Conservation (phyloP, 2,888 invertebrate species). For the Callinectes sapidus region DNA sequence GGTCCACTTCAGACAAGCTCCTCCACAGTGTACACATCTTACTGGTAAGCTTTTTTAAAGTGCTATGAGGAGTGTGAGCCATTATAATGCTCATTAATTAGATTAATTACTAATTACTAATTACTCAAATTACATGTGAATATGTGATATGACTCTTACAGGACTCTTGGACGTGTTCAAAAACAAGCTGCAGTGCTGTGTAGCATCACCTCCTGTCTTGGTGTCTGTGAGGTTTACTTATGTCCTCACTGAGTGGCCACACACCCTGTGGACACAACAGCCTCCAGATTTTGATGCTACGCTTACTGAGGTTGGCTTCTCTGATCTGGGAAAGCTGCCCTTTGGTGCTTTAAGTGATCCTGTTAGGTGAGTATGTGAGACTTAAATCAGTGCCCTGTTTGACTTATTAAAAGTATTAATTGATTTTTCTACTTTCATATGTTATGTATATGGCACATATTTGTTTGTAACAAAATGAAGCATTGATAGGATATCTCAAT, state of each 20-base stretch:
- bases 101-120: too few species aligned
- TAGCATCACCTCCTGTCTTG: slow-evolving; percentile 79
- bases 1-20: slow-evolving; percentile 88
- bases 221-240: slow-evolving; percentile 88
- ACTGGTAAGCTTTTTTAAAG: slow-evolving; percentile 75
- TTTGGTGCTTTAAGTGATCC: slow-evolving; percentile 91
- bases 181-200: slow-evolving; percentile 81
- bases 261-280: slow-evolving; percentile 71
- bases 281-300: slow-evolving; percentile 72
- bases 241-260: slow-evolving; percentile 73
- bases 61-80: neutral
- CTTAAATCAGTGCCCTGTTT: neutral
- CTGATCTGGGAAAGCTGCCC: slow-evolving; percentile 81
- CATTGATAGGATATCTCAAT: too few species aligned
- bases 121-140: neutral
- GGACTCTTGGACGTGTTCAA: slow-evolving; percentile 91
- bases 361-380: slow-evolving; percentile 77
- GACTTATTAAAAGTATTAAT: neutral
- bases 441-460: too few species aligned
- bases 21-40: slow-evolving; percentile 88
- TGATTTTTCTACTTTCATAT: neutral
- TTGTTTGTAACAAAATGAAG: too few species aligned
- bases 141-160: slow-evolving; percentile 25
- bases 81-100: neutral
- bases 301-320: slow-evolving; percentile 78